Evolutionary conservation across 2,888 invertebrate genomes (phyloP), one percentile per base, ranked within the genome.

Genomic region (Synergus umbraculus): DNA sequence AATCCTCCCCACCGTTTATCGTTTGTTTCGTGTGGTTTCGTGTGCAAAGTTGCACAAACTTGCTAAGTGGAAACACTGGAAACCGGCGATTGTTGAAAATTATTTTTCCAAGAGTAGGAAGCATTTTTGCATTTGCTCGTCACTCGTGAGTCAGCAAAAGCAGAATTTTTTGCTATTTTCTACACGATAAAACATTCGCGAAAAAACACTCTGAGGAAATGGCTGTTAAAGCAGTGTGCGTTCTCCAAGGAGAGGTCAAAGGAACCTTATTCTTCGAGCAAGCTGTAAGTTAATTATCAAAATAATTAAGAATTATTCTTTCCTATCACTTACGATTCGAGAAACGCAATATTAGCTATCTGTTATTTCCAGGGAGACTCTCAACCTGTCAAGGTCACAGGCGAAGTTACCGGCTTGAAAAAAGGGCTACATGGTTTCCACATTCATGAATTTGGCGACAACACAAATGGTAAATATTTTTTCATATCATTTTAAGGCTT

Each of bases 371-470:
- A 95, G 96, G 93, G 93, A 87, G 94, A 93, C 0, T 93, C 93
- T n/a, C 92, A 93, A n/a, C 94, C 96, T 1, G 97, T 97, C 1
- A 94, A 94, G 79, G 94, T 98, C n/a, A 95, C 95, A 49, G 98
- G 98, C 9, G 95, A 97, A 92, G 94, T 99, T 12, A 93, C 92
- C 46, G 98, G 98, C 1, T 93, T 99, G 49, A 91, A 94, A 22
- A 94, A 95, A 91, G 98, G 98, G 82, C 91, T 93, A 3, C 94
- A 98, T 90, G 98, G 98, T 37, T 98, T 99, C 93, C 99, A 99
- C 91, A 95, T 99, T 82, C 99, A 99, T 91, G 97, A 99, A 93
- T 98, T 98, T 90, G 99, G 99, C 0, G 98, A 98, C 93, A 97
- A 97, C 90, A 98, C 98, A 44, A 98, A 98, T 91, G 97, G 97